Conservation (phyloP, 2,113 vertebrate species). For the Pandion haliaetus region DNA sequence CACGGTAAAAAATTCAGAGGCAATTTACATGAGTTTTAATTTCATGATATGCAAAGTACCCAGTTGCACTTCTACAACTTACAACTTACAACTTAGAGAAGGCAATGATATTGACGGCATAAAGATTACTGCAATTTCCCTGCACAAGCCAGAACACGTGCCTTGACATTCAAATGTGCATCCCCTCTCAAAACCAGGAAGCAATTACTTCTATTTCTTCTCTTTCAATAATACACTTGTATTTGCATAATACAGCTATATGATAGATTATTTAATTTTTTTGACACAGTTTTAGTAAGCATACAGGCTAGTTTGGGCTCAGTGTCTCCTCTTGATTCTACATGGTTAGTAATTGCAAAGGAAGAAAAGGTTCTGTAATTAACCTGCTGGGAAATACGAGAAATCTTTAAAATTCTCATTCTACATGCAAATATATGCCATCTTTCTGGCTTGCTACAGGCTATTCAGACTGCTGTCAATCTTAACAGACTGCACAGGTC, state of each 20-base stretch:
- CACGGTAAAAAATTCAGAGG: not conserved
- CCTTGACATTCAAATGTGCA: not conserved
- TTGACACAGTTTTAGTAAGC: not conserved
- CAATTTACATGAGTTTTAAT: not conserved
- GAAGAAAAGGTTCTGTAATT: not conserved
- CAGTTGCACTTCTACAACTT: not conserved
- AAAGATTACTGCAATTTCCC: not conserved
- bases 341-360: not conserved
- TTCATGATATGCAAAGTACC: not conserved
- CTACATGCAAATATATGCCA: not conserved
- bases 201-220: slow-evolving; percentile 19
- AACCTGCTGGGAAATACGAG: not conserved
- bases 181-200: not conserved
- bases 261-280: not conserved
- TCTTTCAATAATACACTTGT: not conserved
- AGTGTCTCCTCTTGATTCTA: not conserved
- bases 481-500: not conserved
- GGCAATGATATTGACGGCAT: not conserved
- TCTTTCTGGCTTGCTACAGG: not conserved
- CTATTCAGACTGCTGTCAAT: not conserved
- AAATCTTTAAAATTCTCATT: not conserved
- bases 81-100: not conserved
- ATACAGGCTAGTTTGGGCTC: not conserved
- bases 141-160: not conserved
- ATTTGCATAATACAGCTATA: not conserved